Base-by-base conservation (phyloP, 2,113 vertebrate species). In the Neomonachus schauinslandi region DNA sequence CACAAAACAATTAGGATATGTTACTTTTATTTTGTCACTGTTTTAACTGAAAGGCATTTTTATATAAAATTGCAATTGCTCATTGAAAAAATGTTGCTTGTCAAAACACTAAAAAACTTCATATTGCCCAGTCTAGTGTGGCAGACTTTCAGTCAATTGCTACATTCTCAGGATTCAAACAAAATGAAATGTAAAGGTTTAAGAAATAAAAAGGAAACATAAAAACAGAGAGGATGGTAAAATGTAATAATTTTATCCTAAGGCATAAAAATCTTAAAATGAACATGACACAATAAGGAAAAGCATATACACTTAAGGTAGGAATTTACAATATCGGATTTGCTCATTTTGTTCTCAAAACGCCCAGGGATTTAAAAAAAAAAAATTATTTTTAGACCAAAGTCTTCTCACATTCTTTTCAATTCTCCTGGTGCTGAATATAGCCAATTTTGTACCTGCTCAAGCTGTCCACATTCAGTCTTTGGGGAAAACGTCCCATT, bases 371-470 rank as follows among this genome's bases (percentile, higher is more conserved):
- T 86, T 96, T 82, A 31, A 31, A 69, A 86, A 76, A 42, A 31
- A n/a, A n/a, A n/a, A n/a, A n/a, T 96, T 91, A 93, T 85, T 93
- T 98, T 97, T 91, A 98, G 95, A 28, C 15, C 69, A 91, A 79
- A 97, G 72, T 86, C 63, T 86, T 88, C 33, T 69, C 63, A 5
- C 59, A 49, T 89, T 96, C 87, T 95, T 95, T 76, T 42, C 88
- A 94, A 46, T 87, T 87, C 65, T 91, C 76, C 22, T 39, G 72
- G 55, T 89, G 69, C 92, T 72, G 59, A 49, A 93, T 61, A 24
- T 49, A 98, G 79, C 28, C 89, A 95, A 82, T 95, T n/a, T 88
- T 91, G 94, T 83, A 96, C 67, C 85, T 96, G 85, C 65, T 93
- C 76, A 98, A 85, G 49, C 71, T 61, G 67, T 81, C 53, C 84